Conservation (phyloP, 2,797 vertebrate genomes). For the Sebastes alutus region DNA sequence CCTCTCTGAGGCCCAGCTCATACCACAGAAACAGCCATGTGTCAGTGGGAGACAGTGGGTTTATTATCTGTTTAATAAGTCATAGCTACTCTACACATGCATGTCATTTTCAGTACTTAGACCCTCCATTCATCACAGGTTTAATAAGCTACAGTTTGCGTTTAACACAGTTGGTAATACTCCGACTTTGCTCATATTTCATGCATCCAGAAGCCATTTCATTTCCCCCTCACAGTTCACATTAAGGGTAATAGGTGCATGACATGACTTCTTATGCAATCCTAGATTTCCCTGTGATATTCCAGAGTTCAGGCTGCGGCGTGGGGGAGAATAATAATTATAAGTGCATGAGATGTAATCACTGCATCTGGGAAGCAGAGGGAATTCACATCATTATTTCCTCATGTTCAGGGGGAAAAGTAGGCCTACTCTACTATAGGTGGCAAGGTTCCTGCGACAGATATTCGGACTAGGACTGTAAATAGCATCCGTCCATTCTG, state of each 20-base stretch:
- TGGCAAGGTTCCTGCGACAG: slow-evolving; percentile 73
- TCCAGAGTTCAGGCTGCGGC: slow-evolving; percentile 46
- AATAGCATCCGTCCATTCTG: slow-evolving; percentile 82
- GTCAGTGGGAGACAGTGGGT: slow-evolving; percentile 34
- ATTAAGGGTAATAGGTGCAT: slow-evolving; percentile 51
- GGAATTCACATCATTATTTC: slow-evolving; percentile 55
- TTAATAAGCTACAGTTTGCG: slow-evolving; percentile 5
- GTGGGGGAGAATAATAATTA: slow-evolving; percentile 69
- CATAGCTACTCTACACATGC: not conserved
- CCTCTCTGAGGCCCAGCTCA: slow-evolving; percentile 35
- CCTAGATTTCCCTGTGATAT: slow-evolving; percentile 61
- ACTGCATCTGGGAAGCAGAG: slow-evolving; percentile 59
- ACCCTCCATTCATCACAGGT: not conserved
- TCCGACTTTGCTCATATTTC: slow-evolving; percentile 28
- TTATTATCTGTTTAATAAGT: slow-evolving; percentile 7
- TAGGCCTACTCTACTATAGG: slow-evolving; percentile 62
- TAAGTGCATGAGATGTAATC: slow-evolving; percentile 76
- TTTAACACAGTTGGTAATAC: not conserved
- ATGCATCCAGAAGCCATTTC: slow-evolving; percentile 42
- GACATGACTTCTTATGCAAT: slow-evolving; percentile 61
- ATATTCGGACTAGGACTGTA: slow-evolving; percentile 81
- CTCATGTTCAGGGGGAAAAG: slow-evolving; percentile 38
- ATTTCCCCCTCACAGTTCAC: slow-evolving; percentile 52
- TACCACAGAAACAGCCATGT: slow-evolving; percentile 20
- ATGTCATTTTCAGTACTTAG: slow-evolving; percentile 6